Percentiles rank a stretch among this genome's conserved stretches.
phyloP scores from a whole-genome alignment of 2,113 vertebrate species.

The Ochotona princeps region DNA sequence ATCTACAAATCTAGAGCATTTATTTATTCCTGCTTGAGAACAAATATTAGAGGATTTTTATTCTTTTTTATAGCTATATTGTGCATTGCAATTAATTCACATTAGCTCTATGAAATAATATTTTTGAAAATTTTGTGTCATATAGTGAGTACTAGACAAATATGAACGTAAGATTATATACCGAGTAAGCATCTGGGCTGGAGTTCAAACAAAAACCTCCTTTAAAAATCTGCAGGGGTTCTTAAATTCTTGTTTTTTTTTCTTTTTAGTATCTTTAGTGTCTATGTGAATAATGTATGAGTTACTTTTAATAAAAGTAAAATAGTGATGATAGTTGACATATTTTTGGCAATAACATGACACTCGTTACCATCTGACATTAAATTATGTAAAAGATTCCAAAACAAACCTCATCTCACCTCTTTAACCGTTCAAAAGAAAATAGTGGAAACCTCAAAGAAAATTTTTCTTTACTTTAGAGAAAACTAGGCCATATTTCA shows the following conservation, averaged over 20 bases:
- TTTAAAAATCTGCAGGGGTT: neutral
- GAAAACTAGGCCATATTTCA: conserved; percentile 1
- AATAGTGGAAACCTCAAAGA: neutral
- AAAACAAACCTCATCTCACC: neutral
- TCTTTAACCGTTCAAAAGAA: conserved; percentile 2
- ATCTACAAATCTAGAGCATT: neutral
- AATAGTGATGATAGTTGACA: neutral
- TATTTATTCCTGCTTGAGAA: neutral
- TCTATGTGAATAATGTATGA: neutral
- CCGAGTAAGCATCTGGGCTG: neutral
- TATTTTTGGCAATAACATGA: neutral
- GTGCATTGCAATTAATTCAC: neutral
- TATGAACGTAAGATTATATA: neutral
- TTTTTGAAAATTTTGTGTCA: neutral
- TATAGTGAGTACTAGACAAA: neutral
- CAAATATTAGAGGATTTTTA: neutral
- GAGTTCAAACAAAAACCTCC: neutral
- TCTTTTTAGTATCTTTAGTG: neutral
- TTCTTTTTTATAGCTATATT: neutral
- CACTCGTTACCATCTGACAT: neutral
- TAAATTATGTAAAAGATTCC: neutral
- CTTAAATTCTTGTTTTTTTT: neutral
- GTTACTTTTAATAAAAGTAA: neutral
- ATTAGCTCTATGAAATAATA: neutral
- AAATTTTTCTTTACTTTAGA: neutral